phyloP scores from a whole-genome alignment of 2,113 vertebrate species.

The Eulemur macaco region DNA sequence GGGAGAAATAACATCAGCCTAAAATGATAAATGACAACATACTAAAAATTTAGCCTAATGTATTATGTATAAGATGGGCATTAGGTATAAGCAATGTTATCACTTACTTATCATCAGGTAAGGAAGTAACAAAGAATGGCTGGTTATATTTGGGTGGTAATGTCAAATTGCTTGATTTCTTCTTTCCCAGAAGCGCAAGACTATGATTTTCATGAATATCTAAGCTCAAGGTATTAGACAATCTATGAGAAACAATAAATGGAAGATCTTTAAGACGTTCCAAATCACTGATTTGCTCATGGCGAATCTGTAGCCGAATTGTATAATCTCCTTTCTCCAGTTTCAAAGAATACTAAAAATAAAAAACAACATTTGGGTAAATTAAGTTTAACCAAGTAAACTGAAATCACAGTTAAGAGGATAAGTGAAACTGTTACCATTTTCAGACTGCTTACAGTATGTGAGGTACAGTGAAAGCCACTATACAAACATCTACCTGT shows the following conservation, averaged over 20 bases:
- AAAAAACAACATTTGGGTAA: slow-evolving; percentile 57
- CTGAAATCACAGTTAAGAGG: not conserved
- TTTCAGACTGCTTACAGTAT: not conserved
- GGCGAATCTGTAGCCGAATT: slow-evolving; percentile 95
- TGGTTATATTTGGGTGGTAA: slow-evolving; percentile 92
- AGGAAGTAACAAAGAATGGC: slow-evolving; percentile 94
- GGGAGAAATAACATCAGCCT: not conserved
- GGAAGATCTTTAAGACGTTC: slow-evolving; percentile 98
- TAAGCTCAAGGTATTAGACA: slow-evolving; percentile 93
- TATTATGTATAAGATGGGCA: not conserved
- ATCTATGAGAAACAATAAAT: slow-evolving; percentile 95
- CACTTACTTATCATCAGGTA: slow-evolving; percentile 98
- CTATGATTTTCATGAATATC: slow-evolving; percentile 96
- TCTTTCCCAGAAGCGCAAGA: slow-evolving; percentile 95
- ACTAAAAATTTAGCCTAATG: not conserved
- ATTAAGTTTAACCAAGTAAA: slow-evolving; percentile 22
- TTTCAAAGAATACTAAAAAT: slow-evolving; percentile 95
- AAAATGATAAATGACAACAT: not conserved
- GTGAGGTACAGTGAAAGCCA: not conserved
- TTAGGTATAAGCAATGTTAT: not conserved
- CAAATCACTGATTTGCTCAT: slow-evolving; percentile 95
- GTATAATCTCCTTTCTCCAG: slow-evolving; percentile 99
- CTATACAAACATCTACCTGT: fast-evolving
- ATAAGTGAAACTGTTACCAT: not conserved
- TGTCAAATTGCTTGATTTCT: slow-evolving; percentile 94